Evolutionary conservation across 2,797 vertebrate genomes (phyloP).

Genomic region (Sebastes kiyomatsui): DNA sequence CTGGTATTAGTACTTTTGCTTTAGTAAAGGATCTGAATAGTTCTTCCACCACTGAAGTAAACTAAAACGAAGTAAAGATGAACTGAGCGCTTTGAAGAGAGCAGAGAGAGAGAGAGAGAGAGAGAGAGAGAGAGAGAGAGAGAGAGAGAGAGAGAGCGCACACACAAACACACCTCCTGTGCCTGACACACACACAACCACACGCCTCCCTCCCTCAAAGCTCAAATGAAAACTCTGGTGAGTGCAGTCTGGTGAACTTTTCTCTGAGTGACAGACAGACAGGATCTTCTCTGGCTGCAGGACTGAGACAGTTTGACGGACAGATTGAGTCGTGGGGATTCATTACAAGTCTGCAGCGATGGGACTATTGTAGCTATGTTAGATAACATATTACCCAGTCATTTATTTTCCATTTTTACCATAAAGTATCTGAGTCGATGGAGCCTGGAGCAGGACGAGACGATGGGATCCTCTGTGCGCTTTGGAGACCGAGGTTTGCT

Average conservation of each 20-base stretch:
- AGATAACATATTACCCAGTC: background rate
- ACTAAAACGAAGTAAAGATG: no score
- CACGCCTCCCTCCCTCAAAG: constrained; percentile 36
- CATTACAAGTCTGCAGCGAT: background rate
- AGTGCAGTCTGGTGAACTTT: constrained; percentile 27
- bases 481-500: constrained; percentile 68
- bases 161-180: background rate
- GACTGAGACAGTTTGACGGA: constrained; percentile 16
- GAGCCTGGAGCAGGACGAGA: constrained; percentile 49
- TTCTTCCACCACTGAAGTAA: no score
- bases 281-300: constrained; percentile 7
- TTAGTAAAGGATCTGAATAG: no score
- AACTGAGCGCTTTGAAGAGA: no score
- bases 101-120: no score
- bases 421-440: constrained; percentile 49
- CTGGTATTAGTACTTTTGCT: no score
- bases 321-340: constrained; percentile 4
- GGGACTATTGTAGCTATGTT: constrained; percentile 45
- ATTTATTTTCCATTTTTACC: constrained; percentile 1
- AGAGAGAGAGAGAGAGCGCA: no score
- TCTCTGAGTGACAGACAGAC: constrained; percentile 47
- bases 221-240: constrained; percentile 41
- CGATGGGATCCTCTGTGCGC: constrained; percentile 42
- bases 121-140: background rate
- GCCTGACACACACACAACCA: constrained; percentile 4